Evolutionary conservation across 2,797 vertebrate genomes (phyloP).

Genomic region (Coregonus suidteri): DNA sequence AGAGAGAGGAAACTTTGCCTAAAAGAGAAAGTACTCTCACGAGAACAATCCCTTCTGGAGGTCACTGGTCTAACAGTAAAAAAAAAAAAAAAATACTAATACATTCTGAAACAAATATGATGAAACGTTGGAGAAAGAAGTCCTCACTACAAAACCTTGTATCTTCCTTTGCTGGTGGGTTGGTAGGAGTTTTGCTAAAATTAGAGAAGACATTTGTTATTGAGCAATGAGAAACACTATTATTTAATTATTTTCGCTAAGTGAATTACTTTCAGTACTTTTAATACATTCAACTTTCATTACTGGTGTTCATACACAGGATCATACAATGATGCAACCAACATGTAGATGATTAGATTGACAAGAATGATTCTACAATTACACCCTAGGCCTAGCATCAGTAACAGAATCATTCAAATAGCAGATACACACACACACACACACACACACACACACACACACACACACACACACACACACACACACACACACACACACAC

Average conservation of each 20-base stretch:
- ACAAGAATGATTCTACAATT: not conserved
- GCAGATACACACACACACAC: no score
- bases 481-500: no score
- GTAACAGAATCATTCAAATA: no score
- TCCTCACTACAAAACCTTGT: constrained; percentile 91
- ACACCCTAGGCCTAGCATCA: not conserved
- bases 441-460: no score
- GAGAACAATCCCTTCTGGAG: not conserved
- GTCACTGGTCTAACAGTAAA: constrained; percentile 23
- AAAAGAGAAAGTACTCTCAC: no score
- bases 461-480: no score
- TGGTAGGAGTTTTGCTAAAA: constrained; percentile 99
- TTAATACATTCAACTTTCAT: not conserved
- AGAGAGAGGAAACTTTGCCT: not conserved
- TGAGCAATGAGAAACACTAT: not conserved
- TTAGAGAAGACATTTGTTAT: constrained; percentile 13
- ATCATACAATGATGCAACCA: not conserved
- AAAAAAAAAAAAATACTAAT: constrained; percentile 47
- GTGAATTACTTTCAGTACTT: no score
- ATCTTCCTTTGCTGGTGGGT: constrained; percentile 98
- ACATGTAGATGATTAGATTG: not conserved
- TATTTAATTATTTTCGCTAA: no score
- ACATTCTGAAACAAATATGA: constrained; percentile 48
- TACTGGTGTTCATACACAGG: not conserved
- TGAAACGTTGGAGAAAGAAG: constrained; percentile 29